A percentile compares a stretch with the other conserved stretches of the same genome.
Conservation (phyloP, 1,140 invertebrate genomes). For the Atta texana region DNA sequence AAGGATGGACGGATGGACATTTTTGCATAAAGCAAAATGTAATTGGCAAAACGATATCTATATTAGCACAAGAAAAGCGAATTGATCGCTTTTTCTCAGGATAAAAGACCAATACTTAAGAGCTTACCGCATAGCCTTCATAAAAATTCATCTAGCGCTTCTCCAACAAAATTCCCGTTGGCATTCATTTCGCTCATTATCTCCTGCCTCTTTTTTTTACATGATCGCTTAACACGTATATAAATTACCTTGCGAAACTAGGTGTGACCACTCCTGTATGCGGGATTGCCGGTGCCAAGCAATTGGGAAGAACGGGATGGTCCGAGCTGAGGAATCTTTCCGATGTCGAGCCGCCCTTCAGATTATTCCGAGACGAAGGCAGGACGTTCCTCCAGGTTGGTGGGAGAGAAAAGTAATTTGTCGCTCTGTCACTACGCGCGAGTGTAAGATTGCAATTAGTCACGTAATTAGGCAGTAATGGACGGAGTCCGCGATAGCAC, state of each 20-base stretch:
- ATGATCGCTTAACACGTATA: conserved; percentile 29
- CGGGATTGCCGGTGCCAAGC: conserved; percentile 93
- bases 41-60: not conserved
- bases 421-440: conserved; percentile 30
- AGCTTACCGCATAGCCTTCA: not conserved
- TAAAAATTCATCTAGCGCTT: conserved; percentile 3
- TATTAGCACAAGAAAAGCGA: not conserved
- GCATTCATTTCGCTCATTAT: conserved; percentile 40
- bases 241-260: conserved; percentile 79
- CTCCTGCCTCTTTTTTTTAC: not conserved
- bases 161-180: not conserved
- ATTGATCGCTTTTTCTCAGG: not conserved
- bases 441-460: conserved; percentile 31
- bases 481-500: not conserved
- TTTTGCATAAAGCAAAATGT: not conserved
- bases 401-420: conserved; percentile 30
- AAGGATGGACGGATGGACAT: not conserved
- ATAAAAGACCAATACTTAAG: not conserved
- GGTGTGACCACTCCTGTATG: conserved; percentile 93
- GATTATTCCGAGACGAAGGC: conserved; percentile 92
- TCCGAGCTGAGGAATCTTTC: conserved; percentile 91
- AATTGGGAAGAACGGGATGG: conserved; percentile 92
- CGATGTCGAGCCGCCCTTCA: conserved; percentile 92
- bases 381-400: conserved; percentile 92
- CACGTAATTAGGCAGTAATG: not conserved